Evolutionary conservation across 2,113 vertebrate species (phyloP).

Genomic region (Rhabdomys dilectus): DNA sequence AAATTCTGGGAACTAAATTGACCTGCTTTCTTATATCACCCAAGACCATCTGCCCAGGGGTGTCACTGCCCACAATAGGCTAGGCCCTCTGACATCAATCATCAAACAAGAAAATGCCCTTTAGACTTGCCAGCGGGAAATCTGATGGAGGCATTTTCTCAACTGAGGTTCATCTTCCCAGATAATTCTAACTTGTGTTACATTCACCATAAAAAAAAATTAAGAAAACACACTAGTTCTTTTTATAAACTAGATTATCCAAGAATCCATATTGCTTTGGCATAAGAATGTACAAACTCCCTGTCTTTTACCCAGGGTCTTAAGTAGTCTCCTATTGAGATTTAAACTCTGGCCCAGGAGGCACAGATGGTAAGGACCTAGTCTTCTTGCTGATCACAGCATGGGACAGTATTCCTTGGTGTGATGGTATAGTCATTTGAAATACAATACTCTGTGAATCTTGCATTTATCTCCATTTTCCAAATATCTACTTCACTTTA

Average conservation of each 20-base stretch:
- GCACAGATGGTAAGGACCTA: slow-evolving; percentile 85
- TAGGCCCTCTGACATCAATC: background rate
- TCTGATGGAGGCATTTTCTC: background rate
- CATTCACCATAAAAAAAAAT: background rate
- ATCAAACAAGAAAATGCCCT: background rate
- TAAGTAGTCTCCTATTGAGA: slow-evolving; percentile 79
- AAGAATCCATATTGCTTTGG: slow-evolving; percentile 64
- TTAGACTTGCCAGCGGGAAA: background rate
- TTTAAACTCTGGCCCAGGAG: slow-evolving; percentile 83
- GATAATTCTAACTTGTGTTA: background rate
- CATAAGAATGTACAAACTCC: slow-evolving; percentile 73
- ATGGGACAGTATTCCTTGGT: slow-evolving; percentile 67
- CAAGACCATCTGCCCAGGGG: background rate
- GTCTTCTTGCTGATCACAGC: slow-evolving; percentile 80
- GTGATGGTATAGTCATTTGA: slow-evolving; percentile 73
- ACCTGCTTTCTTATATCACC: background rate
- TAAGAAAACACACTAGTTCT: background rate
- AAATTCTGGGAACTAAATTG: background rate
- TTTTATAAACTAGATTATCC: slow-evolving; percentile 63
- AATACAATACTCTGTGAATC: slow-evolving; percentile 67
- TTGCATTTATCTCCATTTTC: slow-evolving; percentile 41
- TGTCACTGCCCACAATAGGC: background rate
- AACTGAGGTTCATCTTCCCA: background rate
- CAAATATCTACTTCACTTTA: slow-evolving; percentile 70
- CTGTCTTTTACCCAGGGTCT: slow-evolving; percentile 61